Evolutionary conservation across 30 jellyfish, hydroid and myxozoan species (phyloP).

Genomic region (Aurelia aurita): DNA sequence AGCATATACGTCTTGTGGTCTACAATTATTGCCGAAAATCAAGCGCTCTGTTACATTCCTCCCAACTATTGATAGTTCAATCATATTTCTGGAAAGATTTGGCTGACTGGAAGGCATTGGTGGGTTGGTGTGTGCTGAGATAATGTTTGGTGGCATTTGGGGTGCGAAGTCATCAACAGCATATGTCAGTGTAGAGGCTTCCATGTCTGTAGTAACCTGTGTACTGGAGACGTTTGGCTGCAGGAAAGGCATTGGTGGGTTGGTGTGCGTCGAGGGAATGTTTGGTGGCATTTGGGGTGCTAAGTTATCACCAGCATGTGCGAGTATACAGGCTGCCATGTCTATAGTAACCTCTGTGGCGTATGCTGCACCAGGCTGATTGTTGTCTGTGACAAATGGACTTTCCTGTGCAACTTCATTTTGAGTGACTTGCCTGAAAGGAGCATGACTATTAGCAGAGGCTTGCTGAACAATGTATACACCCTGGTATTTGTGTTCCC

Average conservation of each 20-base stretch:
- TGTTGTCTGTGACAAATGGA: neutral
- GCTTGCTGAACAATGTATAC: conserved; percentile 5
- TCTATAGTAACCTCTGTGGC: neutral
- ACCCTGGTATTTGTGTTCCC: conserved; percentile 28
- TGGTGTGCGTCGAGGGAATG: neutral
- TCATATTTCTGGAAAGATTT: neutral
- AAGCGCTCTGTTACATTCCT: neutral
- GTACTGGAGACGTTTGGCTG: neutral
- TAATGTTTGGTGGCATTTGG: neutral
- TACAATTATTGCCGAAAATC: neutral
- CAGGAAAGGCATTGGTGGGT: conserved; percentile 1
- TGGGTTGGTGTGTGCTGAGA: neutral
- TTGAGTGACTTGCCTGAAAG: conserved; percentile 7
- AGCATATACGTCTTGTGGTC: conserved; percentile 15
- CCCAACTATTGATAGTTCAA: conserved; percentile 9
- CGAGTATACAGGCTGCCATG: neutral
- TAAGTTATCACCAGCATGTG: neutral
- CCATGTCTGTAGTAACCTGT: neutral
- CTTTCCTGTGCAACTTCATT: neutral
- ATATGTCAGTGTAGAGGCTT: neutral
- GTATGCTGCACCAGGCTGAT: conserved; percentile 1
- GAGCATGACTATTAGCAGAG: neutral
- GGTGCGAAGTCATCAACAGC: conserved; percentile 4
- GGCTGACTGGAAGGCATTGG: neutral
- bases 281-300: conserved; percentile 4